A percentile compares a stretch with the other conserved stretches of the same genome.
These are phyloP conservation scores for Drepanosiphum platanoidis DNA, from an alignment of 2,888 invertebrate species.

Conservation along the genomic window DNA sequence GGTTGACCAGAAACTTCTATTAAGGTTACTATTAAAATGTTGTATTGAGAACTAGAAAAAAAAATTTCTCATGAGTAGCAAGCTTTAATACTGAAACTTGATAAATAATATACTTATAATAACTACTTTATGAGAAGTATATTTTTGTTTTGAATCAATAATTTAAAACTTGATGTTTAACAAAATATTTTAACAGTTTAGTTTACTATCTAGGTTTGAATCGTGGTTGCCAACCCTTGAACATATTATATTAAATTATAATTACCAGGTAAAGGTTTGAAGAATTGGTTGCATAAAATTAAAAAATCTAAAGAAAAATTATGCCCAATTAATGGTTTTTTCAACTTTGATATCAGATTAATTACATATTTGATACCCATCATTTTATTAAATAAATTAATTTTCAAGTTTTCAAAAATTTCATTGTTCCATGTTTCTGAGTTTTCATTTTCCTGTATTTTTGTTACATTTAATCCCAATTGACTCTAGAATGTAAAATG, in stretches of 20 bases:
- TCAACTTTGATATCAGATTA: slow-evolving; percentile 70
- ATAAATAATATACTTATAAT: too few relatives aligned
- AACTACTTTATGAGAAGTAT: too few relatives aligned
- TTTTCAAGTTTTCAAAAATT: slow-evolving; percentile 25
- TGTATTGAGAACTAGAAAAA: too few relatives aligned
- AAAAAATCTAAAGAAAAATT: slow-evolving; percentile 78
- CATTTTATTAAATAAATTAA: slow-evolving; percentile 44
- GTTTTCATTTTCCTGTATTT: background rate
- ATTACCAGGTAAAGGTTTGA: slow-evolving; percentile 74
- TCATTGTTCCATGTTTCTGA: background rate
- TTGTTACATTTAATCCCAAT: slow-evolving; percentile 35
- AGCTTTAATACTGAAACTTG: too few relatives aligned
- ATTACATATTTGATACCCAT: slow-evolving; percentile 68
- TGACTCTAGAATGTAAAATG: slow-evolving; percentile 22
- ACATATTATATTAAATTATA: slow-evolving; percentile 49
- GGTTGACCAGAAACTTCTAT: too few relatives aligned
- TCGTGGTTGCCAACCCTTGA: too few relatives aligned
- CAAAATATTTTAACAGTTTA: too few relatives aligned
- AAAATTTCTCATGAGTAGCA: too few relatives aligned
- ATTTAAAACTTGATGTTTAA: too few relatives aligned
- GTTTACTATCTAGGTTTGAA: too few relatives aligned
- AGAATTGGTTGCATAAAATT: slow-evolving; percentile 78
- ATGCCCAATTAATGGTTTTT: slow-evolving; percentile 81
- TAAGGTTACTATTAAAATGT: too few relatives aligned
- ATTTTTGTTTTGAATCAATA: too few relatives aligned